phyloP scores from a whole-genome alignment of 1,140 invertebrate species.

The Bradysia coprophila region DNA sequence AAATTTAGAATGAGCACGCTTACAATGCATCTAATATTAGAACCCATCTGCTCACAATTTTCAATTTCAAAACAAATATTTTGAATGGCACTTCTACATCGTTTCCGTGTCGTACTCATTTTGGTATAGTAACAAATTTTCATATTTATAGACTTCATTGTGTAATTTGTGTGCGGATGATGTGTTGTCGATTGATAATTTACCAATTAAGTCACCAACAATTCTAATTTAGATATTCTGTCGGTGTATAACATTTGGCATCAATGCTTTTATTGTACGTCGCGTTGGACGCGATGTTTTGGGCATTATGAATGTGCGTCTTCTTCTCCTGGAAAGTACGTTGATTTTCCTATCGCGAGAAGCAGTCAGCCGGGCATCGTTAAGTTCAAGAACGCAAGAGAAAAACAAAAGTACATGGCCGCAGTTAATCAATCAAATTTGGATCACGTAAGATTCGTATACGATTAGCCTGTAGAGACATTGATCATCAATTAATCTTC shows the following conservation, averaged over 20 bases:
- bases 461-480: background rate
- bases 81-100: background rate
- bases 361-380: conserved; percentile 76
- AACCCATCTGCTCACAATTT: conserved; percentile 1
- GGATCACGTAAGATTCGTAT: conserved; percentile 63
- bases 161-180: too few species aligned
- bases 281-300: conserved; percentile 77
- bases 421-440: conserved; percentile 83
- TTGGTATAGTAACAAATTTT: background rate
- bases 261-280: conserved; percentile 85
- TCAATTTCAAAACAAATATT: conserved; percentile 1
- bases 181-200: too few species aligned
- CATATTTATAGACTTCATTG: too few species aligned
- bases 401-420: conserved; percentile 50
- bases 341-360: conserved; percentile 82
- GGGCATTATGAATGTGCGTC: conserved; percentile 87
- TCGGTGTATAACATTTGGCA: conserved; percentile 65
- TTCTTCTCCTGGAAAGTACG: conserved; percentile 81
- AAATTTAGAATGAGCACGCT: conserved; percentile 5
- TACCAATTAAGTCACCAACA: too few species aligned
- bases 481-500: conserved; percentile 5
- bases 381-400: conserved; percentile 55
- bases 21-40: conserved; percentile 5
- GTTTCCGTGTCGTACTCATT: conserved; percentile 1
- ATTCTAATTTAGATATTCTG: conserved; percentile 37